Conservation (phyloP, 2,888 invertebrate species). For the Cerastoderma edule region DNA sequence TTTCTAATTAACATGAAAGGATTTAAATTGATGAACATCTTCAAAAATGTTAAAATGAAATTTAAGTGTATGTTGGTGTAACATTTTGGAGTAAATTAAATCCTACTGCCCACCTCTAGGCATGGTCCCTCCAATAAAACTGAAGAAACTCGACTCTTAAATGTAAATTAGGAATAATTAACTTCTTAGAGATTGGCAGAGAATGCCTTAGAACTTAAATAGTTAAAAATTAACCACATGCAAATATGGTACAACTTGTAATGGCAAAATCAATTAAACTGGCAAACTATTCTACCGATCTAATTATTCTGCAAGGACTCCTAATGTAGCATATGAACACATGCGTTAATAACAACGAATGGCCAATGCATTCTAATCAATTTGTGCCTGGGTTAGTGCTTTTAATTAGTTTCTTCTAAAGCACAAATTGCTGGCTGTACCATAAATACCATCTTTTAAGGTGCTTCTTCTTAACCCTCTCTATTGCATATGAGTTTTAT, state of each 20-base stretch:
- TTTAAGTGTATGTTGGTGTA: conserved; percentile 16
- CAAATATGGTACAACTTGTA: conserved; percentile 13
- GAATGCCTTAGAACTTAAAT: conserved; percentile 8
- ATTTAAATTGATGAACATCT: conserved; percentile 46
- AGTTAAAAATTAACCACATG: conserved; percentile 2
- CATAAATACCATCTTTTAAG: too few relatives aligned
- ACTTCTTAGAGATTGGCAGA: conserved; percentile 11
- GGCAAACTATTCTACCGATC: background rate
- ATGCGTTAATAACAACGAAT: too few relatives aligned
- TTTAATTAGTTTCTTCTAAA: too few relatives aligned
- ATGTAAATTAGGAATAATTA: conserved; percentile 19
- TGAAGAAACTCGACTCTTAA: background rate
- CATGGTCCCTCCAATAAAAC: background rate
- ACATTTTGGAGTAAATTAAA: conserved; percentile 16
- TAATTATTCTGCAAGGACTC: background rate
- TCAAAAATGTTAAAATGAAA: conserved; percentile 22
- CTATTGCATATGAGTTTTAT: too few relatives aligned
- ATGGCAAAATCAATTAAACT: conserved; percentile 9
- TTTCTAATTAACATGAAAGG: conserved; percentile 26
- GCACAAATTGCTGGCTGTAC: too few relatives aligned
- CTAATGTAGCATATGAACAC: background rate
- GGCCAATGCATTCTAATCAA: too few relatives aligned
- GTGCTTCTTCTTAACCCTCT: too few relatives aligned
- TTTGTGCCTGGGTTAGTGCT: too few relatives aligned
- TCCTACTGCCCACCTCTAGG: background rate